Conservation (phyloP, 92 coral and sea anemone species). For the Scolanthus callimorphus region DNA sequence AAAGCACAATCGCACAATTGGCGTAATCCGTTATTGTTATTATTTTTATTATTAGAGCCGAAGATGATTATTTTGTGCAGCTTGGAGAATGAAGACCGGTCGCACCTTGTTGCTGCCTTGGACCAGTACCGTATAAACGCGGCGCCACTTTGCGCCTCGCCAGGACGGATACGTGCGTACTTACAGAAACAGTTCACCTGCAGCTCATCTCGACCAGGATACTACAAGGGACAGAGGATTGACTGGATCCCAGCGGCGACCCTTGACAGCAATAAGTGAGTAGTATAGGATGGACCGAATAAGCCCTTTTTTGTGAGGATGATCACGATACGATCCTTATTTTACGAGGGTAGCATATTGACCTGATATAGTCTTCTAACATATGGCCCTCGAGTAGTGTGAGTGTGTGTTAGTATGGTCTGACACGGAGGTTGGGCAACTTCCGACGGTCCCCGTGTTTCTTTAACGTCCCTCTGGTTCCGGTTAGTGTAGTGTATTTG, state of each 20-base stretch:
- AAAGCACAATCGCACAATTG: neutral
- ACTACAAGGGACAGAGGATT: conserved; percentile 29
- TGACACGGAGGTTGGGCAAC: too few relatives aligned
- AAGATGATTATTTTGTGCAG: conserved; percentile 72
- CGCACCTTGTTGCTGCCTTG: conserved; percentile 69
- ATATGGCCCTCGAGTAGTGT: too few relatives aligned
- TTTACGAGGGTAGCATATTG: too few relatives aligned
- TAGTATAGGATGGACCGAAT: conserved; percentile 42
- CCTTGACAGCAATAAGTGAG: conserved; percentile 65
- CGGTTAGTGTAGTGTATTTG: too few relatives aligned
- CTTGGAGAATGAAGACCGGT: conserved; percentile 77
- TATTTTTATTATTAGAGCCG: conserved; percentile 5
- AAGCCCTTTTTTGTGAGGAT: too few relatives aligned
- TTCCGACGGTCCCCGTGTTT: too few relatives aligned
- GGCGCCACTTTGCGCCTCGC: conserved; percentile 56
- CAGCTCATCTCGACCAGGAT: conserved; percentile 30
- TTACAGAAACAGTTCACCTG: conserved; percentile 33
- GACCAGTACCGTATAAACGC: conserved; percentile 63
- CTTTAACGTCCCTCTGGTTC: too few relatives aligned
- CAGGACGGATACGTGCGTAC: conserved; percentile 29
- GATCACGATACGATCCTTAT: too few relatives aligned
- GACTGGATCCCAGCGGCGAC: conserved; percentile 62
- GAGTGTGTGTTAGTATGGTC: too few relatives aligned
- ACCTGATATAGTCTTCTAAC: too few relatives aligned
- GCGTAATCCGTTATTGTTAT: neutral